phyloP scores from a whole-genome alignment of 2,888 invertebrate species.

The Syrista parreyssii region DNA sequence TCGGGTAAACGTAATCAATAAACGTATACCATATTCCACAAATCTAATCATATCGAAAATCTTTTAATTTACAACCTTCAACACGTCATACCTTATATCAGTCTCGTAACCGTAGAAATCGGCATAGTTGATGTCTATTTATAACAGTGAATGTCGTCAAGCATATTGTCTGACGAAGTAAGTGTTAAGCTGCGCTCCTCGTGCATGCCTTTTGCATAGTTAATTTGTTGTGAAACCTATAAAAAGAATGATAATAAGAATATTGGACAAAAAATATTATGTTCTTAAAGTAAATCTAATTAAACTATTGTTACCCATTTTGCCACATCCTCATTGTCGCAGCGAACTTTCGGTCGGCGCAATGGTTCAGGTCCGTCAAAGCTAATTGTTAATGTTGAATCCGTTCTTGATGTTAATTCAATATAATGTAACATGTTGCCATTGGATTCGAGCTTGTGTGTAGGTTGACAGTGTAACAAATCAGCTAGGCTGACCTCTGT shows the following conservation, averaged over 20 bases:
- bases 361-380: constrained; percentile 69
- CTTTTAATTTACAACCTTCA: background rate
- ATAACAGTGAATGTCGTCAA: constrained; percentile 60
- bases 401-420: constrained; percentile 72
- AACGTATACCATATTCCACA: background rate
- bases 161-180: constrained; percentile 63
- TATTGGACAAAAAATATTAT: constrained; percentile 1
- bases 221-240: constrained; percentile 83
- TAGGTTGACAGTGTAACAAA: constrained; percentile 75
- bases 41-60: background rate
- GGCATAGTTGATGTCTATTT: constrained; percentile 39
- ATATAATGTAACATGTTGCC: constrained; percentile 72
- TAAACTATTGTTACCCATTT: constrained; percentile 68
- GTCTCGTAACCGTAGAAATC: background rate
- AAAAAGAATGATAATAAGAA: constrained; percentile 22
- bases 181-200: constrained; percentile 84
- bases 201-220: constrained; percentile 87
- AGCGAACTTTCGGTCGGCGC: constrained; percentile 81
- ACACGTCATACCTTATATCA: background rate
- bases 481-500: constrained; percentile 66
- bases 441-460: constrained; percentile 68
- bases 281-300: constrained; percentile 6
- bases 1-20: background rate
- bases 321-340: constrained; percentile 79
- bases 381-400: constrained; percentile 58